Evolutionary conservation across 2,113 vertebrate species (phyloP).

Genomic region (Grantiella picta): DNA sequence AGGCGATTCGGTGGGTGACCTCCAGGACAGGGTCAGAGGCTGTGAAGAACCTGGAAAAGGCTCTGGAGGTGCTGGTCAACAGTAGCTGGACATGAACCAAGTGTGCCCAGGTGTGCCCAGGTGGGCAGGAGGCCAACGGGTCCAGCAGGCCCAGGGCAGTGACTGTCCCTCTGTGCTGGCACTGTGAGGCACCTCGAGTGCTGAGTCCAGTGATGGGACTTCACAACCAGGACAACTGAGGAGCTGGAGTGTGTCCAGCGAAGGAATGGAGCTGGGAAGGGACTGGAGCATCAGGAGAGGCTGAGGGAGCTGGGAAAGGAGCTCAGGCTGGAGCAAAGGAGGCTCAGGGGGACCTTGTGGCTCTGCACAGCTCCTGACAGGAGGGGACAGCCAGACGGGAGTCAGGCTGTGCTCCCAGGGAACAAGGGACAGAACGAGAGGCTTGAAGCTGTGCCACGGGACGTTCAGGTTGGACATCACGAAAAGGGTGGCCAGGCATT

Average conservation of each 20-base stretch:
- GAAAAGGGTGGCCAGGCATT: background rate
- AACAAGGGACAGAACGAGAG: background rate
- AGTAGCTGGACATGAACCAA: background rate
- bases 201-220: background rate
- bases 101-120: background rate
- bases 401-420: background rate
- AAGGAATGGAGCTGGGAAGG: fast-evolving
- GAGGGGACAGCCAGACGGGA: fast-evolving
- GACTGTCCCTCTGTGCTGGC: background rate
- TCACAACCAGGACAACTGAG: background rate
- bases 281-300: fast-evolving
- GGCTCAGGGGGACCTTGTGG: background rate
- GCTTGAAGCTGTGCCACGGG: fast-evolving
- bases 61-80: background rate
- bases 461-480: background rate
- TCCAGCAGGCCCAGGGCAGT: background rate
- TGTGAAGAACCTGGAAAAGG: background rate
- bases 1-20: background rate
- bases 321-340: background rate
- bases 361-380: background rate
- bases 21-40: background rate
- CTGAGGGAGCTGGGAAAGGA: background rate
- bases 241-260: fast-evolving
- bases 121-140: background rate
- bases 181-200: background rate